Base-by-base conservation (phyloP, 2,113 vertebrate species). In the Rhinopomastus cyanomelas region DNA sequence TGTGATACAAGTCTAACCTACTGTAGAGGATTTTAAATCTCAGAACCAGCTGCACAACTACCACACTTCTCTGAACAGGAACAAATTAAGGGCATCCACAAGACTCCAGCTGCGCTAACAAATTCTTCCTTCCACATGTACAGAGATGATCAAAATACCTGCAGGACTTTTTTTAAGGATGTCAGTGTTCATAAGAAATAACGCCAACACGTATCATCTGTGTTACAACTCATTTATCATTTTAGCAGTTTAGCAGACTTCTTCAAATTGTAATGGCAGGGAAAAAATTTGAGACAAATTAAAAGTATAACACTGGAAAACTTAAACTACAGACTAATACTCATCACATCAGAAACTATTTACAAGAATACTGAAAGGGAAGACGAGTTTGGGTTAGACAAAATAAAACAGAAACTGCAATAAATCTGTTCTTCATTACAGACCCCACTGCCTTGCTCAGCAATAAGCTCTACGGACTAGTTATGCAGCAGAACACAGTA, bases 41-140 rank as follows among this genome's bases (percentile, higher is more conserved):
- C 6, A 0, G 75, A 89, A 96, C 95, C 92, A 96, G 95, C 87
- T 93, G 90, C 88, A 61, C 16, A 90, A 87, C 80, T 32, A 57
- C 56, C 79, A 95, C 93, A 93, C 76, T 93, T 89, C 92, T 92
- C 85, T 92, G 92, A 96, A 84, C 90, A 95, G 69, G 61, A 88
- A 87, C 76, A 95, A 95, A 96, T 96, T 95, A 95, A 95, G 96
- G 93, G 75, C 95, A 94, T 79, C 85, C 86, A 94, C 84, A 92
- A 85, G 90, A 90, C 81, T 93, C 93, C 94, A 95, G 92, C 92
- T 95, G 94, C 77, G 81, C 60, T 88, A 87, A 88, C 25, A 72
- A 96, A 37, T 87, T 90, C 77, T 76, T 83, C 83, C 61, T 94
- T 94, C 91, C 78, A 76, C 75, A 68, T 80, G 68, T 66, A 92